Percentiles rank a stretch among this genome's conserved stretches.
Evolutionary conservation across 2,888 invertebrate genomes (phyloP).

Genomic region (Sylvicola cinctus): DNA sequence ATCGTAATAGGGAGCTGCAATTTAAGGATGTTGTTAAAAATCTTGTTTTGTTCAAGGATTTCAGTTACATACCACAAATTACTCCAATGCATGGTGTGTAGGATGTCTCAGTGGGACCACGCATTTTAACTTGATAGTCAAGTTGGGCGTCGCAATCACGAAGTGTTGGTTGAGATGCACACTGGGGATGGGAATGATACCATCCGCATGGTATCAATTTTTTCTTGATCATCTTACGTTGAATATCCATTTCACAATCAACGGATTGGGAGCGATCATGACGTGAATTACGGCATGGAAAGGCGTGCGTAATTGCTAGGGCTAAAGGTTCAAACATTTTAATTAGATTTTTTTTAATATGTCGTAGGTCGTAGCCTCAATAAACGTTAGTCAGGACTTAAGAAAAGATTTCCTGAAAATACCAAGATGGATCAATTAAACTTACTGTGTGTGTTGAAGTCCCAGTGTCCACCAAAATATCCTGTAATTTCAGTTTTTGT

Average conservation of each 20-base stretch:
- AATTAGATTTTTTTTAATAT: neutral
- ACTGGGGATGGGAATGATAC: constrained; percentile 88
- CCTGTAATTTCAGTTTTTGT: constrained; percentile 89
- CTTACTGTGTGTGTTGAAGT: constrained; percentile 81
- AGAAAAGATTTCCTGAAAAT: too few relatives aligned
- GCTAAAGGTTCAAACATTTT: constrained; percentile 29
- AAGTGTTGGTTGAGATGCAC: constrained; percentile 68
- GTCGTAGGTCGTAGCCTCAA: too few relatives aligned
- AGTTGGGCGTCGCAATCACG: constrained; percentile 83
- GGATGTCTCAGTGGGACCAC: constrained; percentile 75
- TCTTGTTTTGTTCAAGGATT: constrained; percentile 3
- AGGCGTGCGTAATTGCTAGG: constrained; percentile 68
- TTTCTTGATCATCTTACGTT: constrained; percentile 60
- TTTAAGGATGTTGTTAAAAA: neutral
- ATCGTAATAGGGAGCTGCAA: constrained; percentile 59
- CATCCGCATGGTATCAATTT: constrained; percentile 74
- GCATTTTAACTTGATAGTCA: constrained; percentile 88
- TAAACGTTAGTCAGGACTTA: too few relatives aligned
- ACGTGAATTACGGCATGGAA: constrained; percentile 68
- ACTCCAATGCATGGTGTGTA: constrained; percentile 85
- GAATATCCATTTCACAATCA: constrained; percentile 62
- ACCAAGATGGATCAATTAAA: constrained; percentile 15
- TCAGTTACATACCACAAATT: constrained; percentile 62
- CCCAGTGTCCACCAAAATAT: constrained; percentile 92
- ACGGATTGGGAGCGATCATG: constrained; percentile 56